A percentile compares a stretch with the other conserved stretches of the same genome.
Conservation (phyloP, 2,113 vertebrate genomes). For the Petrocephalus zakoni region DNA sequence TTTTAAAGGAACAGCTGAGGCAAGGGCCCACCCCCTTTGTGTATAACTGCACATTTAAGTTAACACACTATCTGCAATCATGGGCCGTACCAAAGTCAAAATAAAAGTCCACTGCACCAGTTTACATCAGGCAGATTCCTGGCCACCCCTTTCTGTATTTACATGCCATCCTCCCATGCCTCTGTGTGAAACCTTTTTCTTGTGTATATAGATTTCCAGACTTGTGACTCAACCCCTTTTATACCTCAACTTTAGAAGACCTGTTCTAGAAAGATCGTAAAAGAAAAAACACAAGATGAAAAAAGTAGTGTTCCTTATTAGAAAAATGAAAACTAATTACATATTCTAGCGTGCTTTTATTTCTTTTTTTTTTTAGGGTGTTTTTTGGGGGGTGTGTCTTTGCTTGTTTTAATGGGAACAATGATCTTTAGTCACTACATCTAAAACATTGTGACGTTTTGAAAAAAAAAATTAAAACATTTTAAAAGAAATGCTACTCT, state of each 20-base stretch:
- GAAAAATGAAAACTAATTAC: constrained; percentile 66
- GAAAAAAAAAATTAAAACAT: constrained; percentile 62
- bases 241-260: constrained; percentile 76
- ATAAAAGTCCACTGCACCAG: constrained; percentile 51
- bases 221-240: constrained; percentile 72
- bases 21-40: not conserved
- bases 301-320: constrained; percentile 76
- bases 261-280: constrained; percentile 72
- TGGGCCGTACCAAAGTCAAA: not conserved
- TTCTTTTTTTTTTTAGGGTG: constrained; percentile 26
- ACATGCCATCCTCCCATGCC: constrained; percentile 58
- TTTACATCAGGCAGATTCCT: constrained; percentile 30
- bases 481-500: constrained; percentile 17
- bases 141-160: constrained; percentile 53
- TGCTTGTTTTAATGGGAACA: constrained; percentile 48
- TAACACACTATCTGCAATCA: not conserved
- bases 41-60: not conserved
- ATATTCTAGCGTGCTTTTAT: constrained; percentile 70
- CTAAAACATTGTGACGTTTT: constrained; percentile 62
- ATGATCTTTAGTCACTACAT: constrained; percentile 59
- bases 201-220: constrained; percentile 76
- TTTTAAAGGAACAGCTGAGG: not conserved
- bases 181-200: constrained; percentile 46
- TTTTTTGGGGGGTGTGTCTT: constrained; percentile 43
- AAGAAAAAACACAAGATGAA: constrained; percentile 63